These are phyloP conservation scores for Drosophila imparisetae DNA, from an alignment of 2,888 invertebrate genomes.

Conservation along the genomic window DNA sequence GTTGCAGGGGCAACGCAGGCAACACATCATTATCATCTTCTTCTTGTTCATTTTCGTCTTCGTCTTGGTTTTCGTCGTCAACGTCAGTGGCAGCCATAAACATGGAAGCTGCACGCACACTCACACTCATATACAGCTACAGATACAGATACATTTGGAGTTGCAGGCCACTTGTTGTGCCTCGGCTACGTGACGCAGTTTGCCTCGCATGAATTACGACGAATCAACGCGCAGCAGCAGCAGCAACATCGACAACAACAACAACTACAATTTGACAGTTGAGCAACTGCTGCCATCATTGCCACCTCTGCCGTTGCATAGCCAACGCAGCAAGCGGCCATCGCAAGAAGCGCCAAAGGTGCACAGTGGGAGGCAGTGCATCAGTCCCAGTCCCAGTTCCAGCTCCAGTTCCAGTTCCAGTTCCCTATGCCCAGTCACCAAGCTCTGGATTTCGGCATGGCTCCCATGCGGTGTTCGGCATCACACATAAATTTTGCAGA, in stretches of 20 bases:
- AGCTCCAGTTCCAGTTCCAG: not conserved
- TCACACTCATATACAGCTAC: conserved; percentile 2
- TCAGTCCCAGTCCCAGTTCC: not conserved
- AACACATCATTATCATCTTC: conserved; percentile 71
- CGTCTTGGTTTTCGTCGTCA: conserved; percentile 44
- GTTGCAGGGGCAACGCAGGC: conserved; percentile 39
- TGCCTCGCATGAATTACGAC: conserved; percentile 75
- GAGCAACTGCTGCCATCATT: conserved; percentile 83
- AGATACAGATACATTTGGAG: conserved; percentile 39
- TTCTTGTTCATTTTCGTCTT: conserved; percentile 36
- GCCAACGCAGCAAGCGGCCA: conserved; percentile 31
- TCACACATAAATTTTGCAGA: conserved; percentile 46
- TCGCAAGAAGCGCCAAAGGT: conserved; percentile 71
- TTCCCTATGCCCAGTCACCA: not conserved
- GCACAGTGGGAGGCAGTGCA: conserved; percentile 66
- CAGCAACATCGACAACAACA: conserved; percentile 25
- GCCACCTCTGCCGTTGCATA: conserved; percentile 57
- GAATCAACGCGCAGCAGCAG: conserved; percentile 76
- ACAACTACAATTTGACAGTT: conserved; percentile 72
- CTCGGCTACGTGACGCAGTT: conserved; percentile 40
- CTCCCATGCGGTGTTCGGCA: conserved; percentile 42
- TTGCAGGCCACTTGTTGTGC: conserved; percentile 56
- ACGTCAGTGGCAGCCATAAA: conserved; percentile 74
- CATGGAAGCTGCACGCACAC: conserved; percentile 69
- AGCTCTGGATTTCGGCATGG: conserved; percentile 22